These are phyloP conservation scores for Notothenia rossii DNA, from an alignment of 2,113 vertebrate species.

Conservation along the genomic window DNA sequence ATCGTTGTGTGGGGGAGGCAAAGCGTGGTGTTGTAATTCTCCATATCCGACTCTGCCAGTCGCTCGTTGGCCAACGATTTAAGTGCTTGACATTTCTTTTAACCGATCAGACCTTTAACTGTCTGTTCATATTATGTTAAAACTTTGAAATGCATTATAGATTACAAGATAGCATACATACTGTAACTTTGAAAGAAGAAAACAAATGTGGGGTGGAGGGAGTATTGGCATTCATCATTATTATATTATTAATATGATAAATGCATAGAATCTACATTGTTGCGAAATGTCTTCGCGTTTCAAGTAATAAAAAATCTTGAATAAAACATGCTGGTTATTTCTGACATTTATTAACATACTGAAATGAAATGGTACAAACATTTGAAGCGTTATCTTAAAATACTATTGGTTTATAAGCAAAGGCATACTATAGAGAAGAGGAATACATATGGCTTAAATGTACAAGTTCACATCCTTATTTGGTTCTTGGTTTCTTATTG, in stretches of 20 bases:
- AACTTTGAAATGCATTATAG: constrained; percentile 76
- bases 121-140: constrained; percentile 88
- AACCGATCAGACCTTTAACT: constrained; percentile 92
- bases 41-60: constrained; percentile 72
- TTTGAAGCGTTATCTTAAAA: neutral
- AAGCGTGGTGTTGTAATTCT: constrained; percentile 69
- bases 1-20: constrained; percentile 58
- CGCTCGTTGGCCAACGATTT: constrained; percentile 76
- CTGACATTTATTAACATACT: constrained; percentile 45
- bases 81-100: constrained; percentile 93
- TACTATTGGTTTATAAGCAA: neutral
- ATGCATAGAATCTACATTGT: constrained; percentile 84
- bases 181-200: constrained; percentile 69
- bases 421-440: neutral
- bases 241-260: constrained; percentile 81
- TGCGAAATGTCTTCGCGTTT: constrained; percentile 84
- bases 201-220: constrained; percentile 26
- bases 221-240: constrained; percentile 79
- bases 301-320: constrained; percentile 83
- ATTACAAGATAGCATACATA: constrained; percentile 66
- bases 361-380: neutral
- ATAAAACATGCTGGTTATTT: constrained; percentile 63
- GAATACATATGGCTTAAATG: neutral
- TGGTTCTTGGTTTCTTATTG: constrained; percentile 75
- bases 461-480: constrained; percentile 3